A percentile compares a stretch with the other conserved stretches of the same genome.
phyloP scores from a whole-genome alignment of 2,888 invertebrate genomes.

The Diloba caeruleocephala region DNA sequence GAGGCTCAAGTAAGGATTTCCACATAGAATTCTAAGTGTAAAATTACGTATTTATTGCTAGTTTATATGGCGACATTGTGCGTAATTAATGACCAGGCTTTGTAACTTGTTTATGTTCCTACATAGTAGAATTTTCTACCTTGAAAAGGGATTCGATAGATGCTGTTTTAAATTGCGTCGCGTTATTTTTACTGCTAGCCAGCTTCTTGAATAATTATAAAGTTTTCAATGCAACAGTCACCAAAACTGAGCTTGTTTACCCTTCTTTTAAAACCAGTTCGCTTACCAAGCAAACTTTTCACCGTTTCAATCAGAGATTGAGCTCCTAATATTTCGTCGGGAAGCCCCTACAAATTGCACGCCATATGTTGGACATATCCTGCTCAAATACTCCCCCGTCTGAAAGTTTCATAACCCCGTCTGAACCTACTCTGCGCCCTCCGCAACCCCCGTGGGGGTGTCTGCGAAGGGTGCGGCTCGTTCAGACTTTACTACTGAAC shows the following conservation, averaged over 20 bases:
- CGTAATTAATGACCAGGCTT: slow-evolving; percentile 28
- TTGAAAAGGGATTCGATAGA: no score
- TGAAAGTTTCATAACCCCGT: slow-evolving; percentile 79
- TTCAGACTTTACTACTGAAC: slow-evolving; percentile 51
- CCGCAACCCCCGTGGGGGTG: slow-evolving; percentile 54
- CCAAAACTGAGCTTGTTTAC: neutral
- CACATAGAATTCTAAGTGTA: slow-evolving; percentile 42
- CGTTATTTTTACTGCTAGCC: no score
- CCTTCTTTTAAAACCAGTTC: slow-evolving; percentile 4
- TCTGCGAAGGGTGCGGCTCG: slow-evolving; percentile 56
- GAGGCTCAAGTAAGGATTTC: slow-evolving; percentile 45
- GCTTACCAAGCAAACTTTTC: slow-evolving; percentile 19
- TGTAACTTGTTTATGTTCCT: neutral
- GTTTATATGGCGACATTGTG: slow-evolving; percentile 17
- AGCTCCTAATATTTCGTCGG: slow-evolving; percentile 50
- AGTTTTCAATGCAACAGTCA: slow-evolving; percentile 1
- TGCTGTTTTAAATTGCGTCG: no score
- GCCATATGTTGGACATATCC: slow-evolving; percentile 62
- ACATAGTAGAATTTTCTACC: neutral
- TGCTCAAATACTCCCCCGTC: slow-evolving; percentile 55
- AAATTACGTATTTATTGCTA: slow-evolving; percentile 35
- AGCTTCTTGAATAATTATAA: neutral
- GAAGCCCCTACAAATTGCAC: slow-evolving; percentile 58
- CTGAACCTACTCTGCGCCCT: slow-evolving; percentile 55
- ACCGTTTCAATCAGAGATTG: slow-evolving; percentile 40